A percentile compares a stretch with the other conserved stretches of the same genome.
These are phyloP conservation scores for Ciconia maguari DNA, from an alignment of 2,113 vertebrate genomes.

Conservation along the genomic window DNA sequence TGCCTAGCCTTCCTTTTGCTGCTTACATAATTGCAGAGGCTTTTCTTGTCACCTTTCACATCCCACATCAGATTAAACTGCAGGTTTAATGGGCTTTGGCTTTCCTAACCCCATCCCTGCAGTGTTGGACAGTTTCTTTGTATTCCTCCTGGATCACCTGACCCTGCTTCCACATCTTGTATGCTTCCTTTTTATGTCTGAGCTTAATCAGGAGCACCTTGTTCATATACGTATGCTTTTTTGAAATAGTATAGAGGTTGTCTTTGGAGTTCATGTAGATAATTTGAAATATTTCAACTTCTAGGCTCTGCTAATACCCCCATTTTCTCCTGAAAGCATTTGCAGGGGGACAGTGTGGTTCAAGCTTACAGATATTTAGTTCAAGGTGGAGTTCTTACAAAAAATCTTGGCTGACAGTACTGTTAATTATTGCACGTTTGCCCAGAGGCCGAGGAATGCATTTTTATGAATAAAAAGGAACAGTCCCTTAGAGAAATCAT, in stretches of 20 bases:
- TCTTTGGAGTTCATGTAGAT: not conserved
- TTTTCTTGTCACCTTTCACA: not conserved
- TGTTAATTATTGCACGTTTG: not conserved
- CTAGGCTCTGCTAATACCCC: not conserved
- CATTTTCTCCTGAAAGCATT: not conserved
- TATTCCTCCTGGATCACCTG: fast-evolving
- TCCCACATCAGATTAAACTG: not conserved
- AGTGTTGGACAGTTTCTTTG: not conserved
- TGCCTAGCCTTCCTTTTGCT: not conserved
- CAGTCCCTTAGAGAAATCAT: not conserved
- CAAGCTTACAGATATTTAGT: not conserved
- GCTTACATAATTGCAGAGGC: not conserved
- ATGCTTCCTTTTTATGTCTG: not conserved
- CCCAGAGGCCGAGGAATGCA: not conserved
- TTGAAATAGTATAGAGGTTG: not conserved
- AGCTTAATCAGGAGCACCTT: not conserved
- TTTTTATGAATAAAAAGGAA: not conserved
- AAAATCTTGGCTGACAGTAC: not conserved
- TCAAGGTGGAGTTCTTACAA: not conserved
- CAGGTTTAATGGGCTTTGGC: not conserved
- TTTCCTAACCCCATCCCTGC: not conserved
- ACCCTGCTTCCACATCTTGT: not conserved
- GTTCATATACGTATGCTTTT: not conserved
- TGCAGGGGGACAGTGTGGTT: not conserved
- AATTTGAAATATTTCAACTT: not conserved